Conservation (phyloP, 92 coral and sea anemone genomes). For the Blastomussa wellsi region DNA sequence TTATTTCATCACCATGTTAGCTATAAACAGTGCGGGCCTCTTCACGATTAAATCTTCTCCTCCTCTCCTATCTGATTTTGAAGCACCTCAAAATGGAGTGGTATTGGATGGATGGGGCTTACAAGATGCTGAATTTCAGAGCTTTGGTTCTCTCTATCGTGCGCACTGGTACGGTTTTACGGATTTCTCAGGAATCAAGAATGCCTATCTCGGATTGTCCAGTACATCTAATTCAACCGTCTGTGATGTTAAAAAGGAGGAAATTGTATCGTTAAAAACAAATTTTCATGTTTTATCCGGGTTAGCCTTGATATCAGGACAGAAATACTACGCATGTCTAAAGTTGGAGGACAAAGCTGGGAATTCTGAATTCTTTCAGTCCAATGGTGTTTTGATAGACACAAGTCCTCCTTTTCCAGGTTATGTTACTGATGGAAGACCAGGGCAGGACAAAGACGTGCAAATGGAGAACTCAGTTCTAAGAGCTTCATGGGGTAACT, state of each 20-base stretch:
- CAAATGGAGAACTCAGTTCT: slow-evolving; percentile 80
- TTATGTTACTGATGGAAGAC: slow-evolving; percentile 71
- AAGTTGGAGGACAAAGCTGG: slow-evolving; percentile 79
- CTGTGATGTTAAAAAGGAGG: slow-evolving; percentile 69
- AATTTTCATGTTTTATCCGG: slow-evolving; percentile 66
- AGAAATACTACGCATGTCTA: slow-evolving; percentile 74
- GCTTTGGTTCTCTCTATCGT: slow-evolving; percentile 70
- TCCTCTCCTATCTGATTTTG: slow-evolving; percentile 76
- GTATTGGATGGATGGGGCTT: slow-evolving; percentile 93
- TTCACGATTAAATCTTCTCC: slow-evolving; percentile 69
- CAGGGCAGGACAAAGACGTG: slow-evolving; percentile 44
- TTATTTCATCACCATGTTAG: slow-evolving; percentile 80
- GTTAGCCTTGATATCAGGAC: slow-evolving; percentile 73
- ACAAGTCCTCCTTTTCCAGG: slow-evolving; percentile 80
- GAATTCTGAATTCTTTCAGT: slow-evolving; percentile 70
- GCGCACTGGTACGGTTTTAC: slow-evolving; percentile 87
- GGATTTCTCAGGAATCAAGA: slow-evolving; percentile 75
- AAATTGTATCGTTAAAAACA: slow-evolving; percentile 47
- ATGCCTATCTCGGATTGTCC: slow-evolving; percentile 72
- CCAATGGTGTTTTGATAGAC: slow-evolving; percentile 82
- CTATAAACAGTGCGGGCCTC: slow-evolving; percentile 80
- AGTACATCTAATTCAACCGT: slow-evolving; percentile 41
- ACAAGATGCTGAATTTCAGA: slow-evolving; percentile 79
- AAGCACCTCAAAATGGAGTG: slow-evolving; percentile 71
- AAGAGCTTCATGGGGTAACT: slow-evolving; percentile 82